Evolutionary conservation across 2,888 invertebrate species (phyloP), one percentile per base, ranked within the genome.

Genomic region (Acanthacorydalis orientalis): DNA sequence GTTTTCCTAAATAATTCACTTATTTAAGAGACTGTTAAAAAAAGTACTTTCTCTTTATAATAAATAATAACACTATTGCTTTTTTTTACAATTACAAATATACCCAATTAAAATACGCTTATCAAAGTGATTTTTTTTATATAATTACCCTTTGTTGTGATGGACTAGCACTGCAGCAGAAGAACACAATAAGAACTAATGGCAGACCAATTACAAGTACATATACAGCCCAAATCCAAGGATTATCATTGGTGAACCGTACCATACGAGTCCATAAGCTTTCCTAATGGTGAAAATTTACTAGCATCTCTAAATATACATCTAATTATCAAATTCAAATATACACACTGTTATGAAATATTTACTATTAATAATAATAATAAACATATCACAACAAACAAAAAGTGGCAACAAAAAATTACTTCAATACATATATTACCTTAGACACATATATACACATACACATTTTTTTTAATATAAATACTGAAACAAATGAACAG

Each of bases 211-310:
- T 68, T 49, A 78, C 76, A 54, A 92, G 67, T 59, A 90, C 75
- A 68, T 84, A 84, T 47, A 90, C 80, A 43, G 79, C 88, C 83
- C 89, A 95, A 58, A 92, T 72, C 83, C 90, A 89, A 32, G 95
- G 95, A 62, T 87, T 79, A 52, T 87, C 83, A 57, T 83, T 82
- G 51, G 88, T 83, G 60, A 80, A 79, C 60, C 77, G 75, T 58
- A 85, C 72, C 57, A 85, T 67, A 57, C 83, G 81, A 59, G 79
- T 78, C 67, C 90, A 70, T 57, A 82, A 70, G 53, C 83, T 83
- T 62, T 86, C 88, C 89, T 91, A 72, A n/a, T 12, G 10, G n/a
- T 23, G 23, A 23, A 23, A 23, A 23, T 23, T 23, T 4, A 23
- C 23, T 23, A 23, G 23, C 23, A 23, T 23, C 6, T 23, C 23